phyloP scores from a whole-genome alignment of 37 sponge, comb jelly and placozoan species.

The Aplysina aerophoba region DNA sequence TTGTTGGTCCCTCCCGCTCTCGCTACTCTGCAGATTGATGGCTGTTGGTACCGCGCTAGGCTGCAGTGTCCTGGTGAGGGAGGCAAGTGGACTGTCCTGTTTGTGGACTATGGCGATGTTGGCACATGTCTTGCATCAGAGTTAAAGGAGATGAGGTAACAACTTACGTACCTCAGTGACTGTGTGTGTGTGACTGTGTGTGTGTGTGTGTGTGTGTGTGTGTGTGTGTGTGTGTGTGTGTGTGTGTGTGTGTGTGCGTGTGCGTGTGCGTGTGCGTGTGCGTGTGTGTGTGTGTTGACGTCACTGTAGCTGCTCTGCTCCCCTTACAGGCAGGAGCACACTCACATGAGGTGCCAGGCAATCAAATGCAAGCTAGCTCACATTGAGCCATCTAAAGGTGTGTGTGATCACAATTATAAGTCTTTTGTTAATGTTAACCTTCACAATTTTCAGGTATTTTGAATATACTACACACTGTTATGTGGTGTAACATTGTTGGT shows the following conservation, averaged over 20 bases:
- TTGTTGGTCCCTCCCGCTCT: background rate
- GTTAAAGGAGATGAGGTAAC: constrained; percentile 45
- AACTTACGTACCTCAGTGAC: too few relatives aligned
- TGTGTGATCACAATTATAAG: background rate
- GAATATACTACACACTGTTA: too few relatives aligned
- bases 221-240: too few relatives aligned
- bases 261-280: too few relatives aligned
- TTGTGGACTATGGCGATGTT: constrained; percentile 56
- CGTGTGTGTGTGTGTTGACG: background rate
- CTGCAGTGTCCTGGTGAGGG: constrained; percentile 3
- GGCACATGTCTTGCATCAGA: background rate
- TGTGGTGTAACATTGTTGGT: too few relatives aligned
- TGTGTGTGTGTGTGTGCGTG: background rate
- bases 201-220: background rate
- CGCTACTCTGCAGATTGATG: constrained; percentile 7
- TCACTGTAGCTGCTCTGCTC: background rate
- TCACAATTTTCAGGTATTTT: too few relatives aligned
- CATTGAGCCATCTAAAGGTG: constrained; percentile 18
- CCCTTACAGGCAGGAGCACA: constrained; percentile 25
- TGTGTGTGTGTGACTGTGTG: too few relatives aligned
- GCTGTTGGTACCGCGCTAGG: constrained; percentile 47
- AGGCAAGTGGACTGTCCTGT: constrained; percentile 18
- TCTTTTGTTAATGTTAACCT: too few relatives aligned
- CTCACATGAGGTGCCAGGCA: constrained; percentile 33
- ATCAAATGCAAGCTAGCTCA: constrained; percentile 26